Evolutionary conservation across 2,797 vertebrate species (phyloP), one percentile per base, ranked within the genome.

Genomic region (Echiichthys vipera): DNA sequence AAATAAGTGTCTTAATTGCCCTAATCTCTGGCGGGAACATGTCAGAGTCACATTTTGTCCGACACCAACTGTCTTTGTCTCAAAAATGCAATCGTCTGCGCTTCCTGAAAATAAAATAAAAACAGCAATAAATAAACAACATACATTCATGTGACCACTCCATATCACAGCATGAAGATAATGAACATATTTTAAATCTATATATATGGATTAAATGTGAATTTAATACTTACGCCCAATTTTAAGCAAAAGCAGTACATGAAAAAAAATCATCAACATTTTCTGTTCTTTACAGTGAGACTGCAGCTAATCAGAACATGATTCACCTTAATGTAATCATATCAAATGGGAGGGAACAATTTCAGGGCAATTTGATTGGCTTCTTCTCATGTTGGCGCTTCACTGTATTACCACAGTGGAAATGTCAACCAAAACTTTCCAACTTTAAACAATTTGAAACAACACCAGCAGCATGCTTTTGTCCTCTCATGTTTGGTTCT

Each of bases 361-460:
- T 11, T 20, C n/a, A 53, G 25, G 34, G 14, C 17, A 17, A 64
- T 32, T 22, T 79, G 75, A 79, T 82, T 85, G 83, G 83, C 42
- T 10, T 27, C 9, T 72, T 1, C 0, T 53, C 20, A 20, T 30
- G 27, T 9, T 32, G 13, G 8, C 4, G 0, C 30, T 29, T 14
- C 29, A 67, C 14, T 27, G 3, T n/a, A 27, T n/a, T 5, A 74
- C 74, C 63, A 63, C 68, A 74, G 24, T 22, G 76, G 72, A 77
- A 82, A 79, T 18, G 2, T 43, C 8, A 40, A n/a, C 20, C n/a
- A 25, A 25, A 64, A 42, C 66, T 54, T 53, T 69, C 51, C 59
- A 46, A 18, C 22, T 12, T 12, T 15, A 49, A 39, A 39, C 22
- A 53, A n/a, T n/a, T n/a, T 42, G 39, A 73, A 68, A 69, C 58